These are phyloP conservation scores for Solea senegalensis DNA, from an alignment of 2,113 vertebrate species.

Conservation along the genomic window DNA sequence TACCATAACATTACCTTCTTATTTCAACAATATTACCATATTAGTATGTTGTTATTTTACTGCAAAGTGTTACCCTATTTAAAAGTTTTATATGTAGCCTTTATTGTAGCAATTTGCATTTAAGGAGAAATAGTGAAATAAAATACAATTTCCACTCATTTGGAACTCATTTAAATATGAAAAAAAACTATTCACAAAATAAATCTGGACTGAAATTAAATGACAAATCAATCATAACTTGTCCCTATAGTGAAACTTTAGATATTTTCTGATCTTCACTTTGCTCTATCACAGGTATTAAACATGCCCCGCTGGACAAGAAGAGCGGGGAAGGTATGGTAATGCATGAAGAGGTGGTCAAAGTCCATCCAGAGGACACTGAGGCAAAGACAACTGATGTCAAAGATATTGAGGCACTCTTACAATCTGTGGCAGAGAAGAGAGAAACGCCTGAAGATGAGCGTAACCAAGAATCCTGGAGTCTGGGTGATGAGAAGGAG, in stretches of 20 bases:
- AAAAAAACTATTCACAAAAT: neutral
- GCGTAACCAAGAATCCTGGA: conserved; percentile 76
- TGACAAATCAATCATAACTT: neutral
- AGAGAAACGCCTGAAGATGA: conserved; percentile 62
- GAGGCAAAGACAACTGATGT: conserved; percentile 56
- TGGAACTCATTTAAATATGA: neutral
- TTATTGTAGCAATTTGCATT: too few species aligned
- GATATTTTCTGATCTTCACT: neutral
- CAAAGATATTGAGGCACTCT: conserved; percentile 73
- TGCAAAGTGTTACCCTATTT: too few species aligned
- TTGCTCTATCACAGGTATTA: conserved; percentile 75
- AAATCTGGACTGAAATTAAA: neutral
- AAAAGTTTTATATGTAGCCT: too few species aligned
- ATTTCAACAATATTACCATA: too few species aligned
- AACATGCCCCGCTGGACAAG: conserved; percentile 78
- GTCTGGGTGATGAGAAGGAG: conserved; percentile 52
- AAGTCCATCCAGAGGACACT: conserved; percentile 50
- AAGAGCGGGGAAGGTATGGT: conserved; percentile 67
- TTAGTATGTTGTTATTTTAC: too few species aligned
- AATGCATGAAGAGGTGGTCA: conserved; percentile 58
- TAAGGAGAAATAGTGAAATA: too few species aligned
- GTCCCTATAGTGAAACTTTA: neutral
- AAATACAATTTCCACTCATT: too few species aligned
- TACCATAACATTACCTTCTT: too few species aligned
- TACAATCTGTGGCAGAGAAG: conserved; percentile 74